Percentiles rank a stretch among this genome's conserved stretches.
Conservation (phyloP, 2,797 vertebrate species). For the Danio choprae region DNA sequence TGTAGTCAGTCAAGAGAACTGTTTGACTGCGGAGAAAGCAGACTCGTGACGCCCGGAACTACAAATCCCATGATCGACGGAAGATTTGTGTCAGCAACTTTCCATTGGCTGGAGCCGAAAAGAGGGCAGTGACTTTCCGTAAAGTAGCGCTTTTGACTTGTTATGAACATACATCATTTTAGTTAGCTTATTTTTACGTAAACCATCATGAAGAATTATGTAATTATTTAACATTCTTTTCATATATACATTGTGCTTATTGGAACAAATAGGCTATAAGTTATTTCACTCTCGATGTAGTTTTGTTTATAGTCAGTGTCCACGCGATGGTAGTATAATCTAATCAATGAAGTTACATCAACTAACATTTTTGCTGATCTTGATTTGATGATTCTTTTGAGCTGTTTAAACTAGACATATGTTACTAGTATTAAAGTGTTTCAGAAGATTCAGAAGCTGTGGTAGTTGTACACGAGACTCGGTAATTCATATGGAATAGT, state of each 20-base stretch:
- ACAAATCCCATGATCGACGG: conserved; percentile 74
- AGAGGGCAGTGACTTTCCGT: conserved; percentile 34
- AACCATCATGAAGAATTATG: not conserved
- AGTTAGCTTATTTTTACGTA: not conserved
- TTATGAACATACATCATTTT: no score
- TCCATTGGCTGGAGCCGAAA: conserved; percentile 68
- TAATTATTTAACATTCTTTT: not conserved
- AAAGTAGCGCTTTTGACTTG: not conserved
- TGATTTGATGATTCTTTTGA: no score
- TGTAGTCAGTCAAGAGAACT: conserved; percentile 79
- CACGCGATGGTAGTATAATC: conserved; percentile 69
- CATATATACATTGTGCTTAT: not conserved
- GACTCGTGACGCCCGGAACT: conserved; percentile 61
- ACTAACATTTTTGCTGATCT: no score
- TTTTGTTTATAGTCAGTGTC: not conserved
- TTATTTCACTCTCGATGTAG: not conserved
- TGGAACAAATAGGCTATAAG: no score
- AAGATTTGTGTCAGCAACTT: conserved; percentile 73
- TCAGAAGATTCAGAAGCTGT: no score
- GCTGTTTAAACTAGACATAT: no score
- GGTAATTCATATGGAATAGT: no score
- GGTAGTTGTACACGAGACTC: no score
- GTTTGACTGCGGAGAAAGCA: not conserved
- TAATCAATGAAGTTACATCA: not conserved
- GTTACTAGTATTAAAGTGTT: no score